Base-by-base conservation (phyloP, 2,888 invertebrate genomes). In the Zootermopsis nevadensis region DNA sequence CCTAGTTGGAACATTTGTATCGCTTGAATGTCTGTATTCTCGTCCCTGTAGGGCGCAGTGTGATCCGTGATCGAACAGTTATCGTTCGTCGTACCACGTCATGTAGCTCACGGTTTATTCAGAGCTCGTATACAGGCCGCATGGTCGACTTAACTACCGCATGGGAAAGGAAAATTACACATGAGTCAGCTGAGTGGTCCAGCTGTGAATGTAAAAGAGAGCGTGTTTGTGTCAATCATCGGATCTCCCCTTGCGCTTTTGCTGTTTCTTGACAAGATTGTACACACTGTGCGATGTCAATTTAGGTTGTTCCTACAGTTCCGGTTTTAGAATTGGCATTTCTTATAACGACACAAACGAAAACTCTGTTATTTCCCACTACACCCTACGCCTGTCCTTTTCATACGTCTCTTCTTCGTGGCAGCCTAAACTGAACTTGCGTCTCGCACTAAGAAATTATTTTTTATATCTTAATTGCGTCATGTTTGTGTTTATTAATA, bases 111-210 rank as follows among this genome's bases (percentile, higher is more conserved):
- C 22, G 48, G 48, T 48, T 48, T 48, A 19, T 48, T 12, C 67
- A 67, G 67, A 30, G 24, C 74, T 74, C 74, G 19, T 74, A 66
- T 19, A 15, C 3, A 74, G 38, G 27, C 38, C 38, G 35, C 33
- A 24, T 74, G 27, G 74, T 74, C n/a, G 24, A 38, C 74, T n/a
- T 74, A 74, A 74, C 38, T n/a, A n/a, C 12, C 15, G 27, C 69
- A 74, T 74, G 74, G 74, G 74, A 74, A 74, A 74, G 35, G 74
- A 42, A 74, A 74, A 74, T 74, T 74, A 38, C 31, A 33, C 6
- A 69, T 74, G 74, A 38, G 8, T 74, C 74, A 74, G 42, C 31
- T 10, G n/a, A 74, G n/a, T 35, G 35, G 42, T 74, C 74, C 74
- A 42, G 74, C 42, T 74, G 74, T 74, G 74, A 7, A 31, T 33